Percentiles rank a stretch among this genome's conserved stretches.
Evolutionary conservation across 2,113 vertebrate genomes (phyloP).

Genomic region (Pluvianellus socialis): DNA sequence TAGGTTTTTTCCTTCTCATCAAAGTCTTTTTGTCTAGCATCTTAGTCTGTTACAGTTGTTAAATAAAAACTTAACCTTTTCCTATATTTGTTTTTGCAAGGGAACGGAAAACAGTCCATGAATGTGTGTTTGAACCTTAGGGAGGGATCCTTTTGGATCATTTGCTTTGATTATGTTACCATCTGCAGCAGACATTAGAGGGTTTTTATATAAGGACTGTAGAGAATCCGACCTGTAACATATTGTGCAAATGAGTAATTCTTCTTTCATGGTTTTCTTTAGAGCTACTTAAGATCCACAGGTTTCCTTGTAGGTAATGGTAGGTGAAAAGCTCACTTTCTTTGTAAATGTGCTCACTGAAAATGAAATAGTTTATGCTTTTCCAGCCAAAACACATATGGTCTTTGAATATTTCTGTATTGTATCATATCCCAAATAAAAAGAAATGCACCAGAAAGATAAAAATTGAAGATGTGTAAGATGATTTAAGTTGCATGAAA

Average conservation of each 20-base stretch:
- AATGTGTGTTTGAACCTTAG: background rate
- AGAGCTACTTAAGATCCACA: background rate
- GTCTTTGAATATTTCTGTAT: background rate
- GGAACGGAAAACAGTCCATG: background rate
- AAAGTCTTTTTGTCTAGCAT: background rate
- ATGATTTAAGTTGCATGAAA: background rate
- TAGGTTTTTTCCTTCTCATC: background rate
- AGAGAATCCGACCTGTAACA: background rate
- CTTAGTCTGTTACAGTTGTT: background rate
- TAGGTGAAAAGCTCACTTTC: background rate
- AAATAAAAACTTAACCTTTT: background rate
- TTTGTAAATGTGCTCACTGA: background rate
- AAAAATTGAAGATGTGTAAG: background rate
- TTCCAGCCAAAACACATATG: background rate
- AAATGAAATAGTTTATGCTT: background rate
- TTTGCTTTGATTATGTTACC: background rate
- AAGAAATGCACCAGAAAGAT: background rate
- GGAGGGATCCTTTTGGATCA: background rate
- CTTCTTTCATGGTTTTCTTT: background rate
- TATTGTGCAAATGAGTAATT: background rate
- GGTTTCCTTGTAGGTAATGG: background rate
- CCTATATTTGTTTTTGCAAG: background rate
- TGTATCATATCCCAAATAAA: background rate
- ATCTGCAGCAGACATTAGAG: background rate
- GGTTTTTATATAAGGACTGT: background rate